Base-by-base conservation (phyloP, 2,113 vertebrate species). In the Baryphthengus martii region DNA sequence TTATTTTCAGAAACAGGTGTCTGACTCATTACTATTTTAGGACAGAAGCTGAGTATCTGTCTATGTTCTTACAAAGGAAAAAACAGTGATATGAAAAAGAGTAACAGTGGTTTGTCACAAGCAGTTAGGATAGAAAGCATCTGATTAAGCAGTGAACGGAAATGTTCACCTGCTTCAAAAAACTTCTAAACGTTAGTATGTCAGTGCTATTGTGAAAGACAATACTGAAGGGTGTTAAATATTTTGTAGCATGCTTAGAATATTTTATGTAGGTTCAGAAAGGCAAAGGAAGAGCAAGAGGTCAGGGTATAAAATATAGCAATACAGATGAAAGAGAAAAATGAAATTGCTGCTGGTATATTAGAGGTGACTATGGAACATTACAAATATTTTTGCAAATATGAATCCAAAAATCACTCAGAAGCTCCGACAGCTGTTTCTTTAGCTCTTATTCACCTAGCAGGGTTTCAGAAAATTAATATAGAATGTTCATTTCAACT, bases 341-440 rank as follows among this genome's bases (percentile, higher is more conserved):
- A 83, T 37, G 15, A 66, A 93, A 96, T 79, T 44, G 39, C 50
- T 87, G 77, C 40, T 91, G 72, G 47, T 92, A 62, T 39, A 24
- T 89, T 91, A 84, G 77, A 92, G 40, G 44, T 63, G 37, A 49
- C 68, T 77, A 49, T 6, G 62, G 68, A 95, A 95, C 37, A 3
- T 79, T 73, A 91, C 33, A 81, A 93, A 91, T 95, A 93, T 56
- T 95, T 96, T 80, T 73, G 88, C 81, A 90, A 85, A 63, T 49
- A 62, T 4, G 23, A 89, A 91, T 93, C 87, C 79, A 96, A 89
- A 66, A 95, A 82, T 68, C 82, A 40, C 90, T 89, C 56, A 42
- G 80, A 94, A 91, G 63, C 63, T 90, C 85, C 88, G 79, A 86
- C 79, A 95, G 76, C 90, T 96, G 80, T 67, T 94, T 93, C 63